Evolutionary conservation across 2,888 invertebrate species (phyloP), one percentile per base, ranked within the genome.

Genomic region (Hedya salicella): DNA sequence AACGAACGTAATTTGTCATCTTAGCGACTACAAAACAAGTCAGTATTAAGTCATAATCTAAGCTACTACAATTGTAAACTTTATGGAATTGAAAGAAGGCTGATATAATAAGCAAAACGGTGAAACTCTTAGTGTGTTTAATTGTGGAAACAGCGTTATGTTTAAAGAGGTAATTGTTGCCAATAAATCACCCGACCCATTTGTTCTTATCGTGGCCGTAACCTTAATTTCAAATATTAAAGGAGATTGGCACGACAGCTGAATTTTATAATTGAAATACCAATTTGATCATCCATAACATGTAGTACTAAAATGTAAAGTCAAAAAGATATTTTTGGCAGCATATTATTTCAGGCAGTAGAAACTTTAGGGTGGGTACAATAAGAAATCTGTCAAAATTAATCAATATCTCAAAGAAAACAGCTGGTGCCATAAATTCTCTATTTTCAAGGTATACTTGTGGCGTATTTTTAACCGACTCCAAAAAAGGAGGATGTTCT

Each of bases 1-100:
- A 65, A 65, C 44, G 52, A 46, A 19, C n/a, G 30, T 60, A 59
- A 53, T 65, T 60, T 60, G 44, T 65, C 65, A 60, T 65, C 44
- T 65, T 46, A 21, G n/a, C 17, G n/a, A 46, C 9, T 2, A n/a
- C 30, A 46, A 19, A 46, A 57, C 56, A 44, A 32, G 32, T 32
- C 11, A 46, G 17, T 9, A 46, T 9, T 13, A 46, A 46, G 5
- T 46, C n/a, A 4, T 13, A 32, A 5, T 0, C 8, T 9, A 16
- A 2, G 2, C 6, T 32, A 3, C 1, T 19, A 2, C 19, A 0
- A 57, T n/a, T 57, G 17, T 44, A n/a, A n/a, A 19, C 8, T 44
- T 8, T 46, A 57, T 46, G 3, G 1, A 16, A 0, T 32, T 3
- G 3, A 5, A 2, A n/a, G n/a, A 57, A 46, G 3, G 19, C 46